These are phyloP conservation scores for Echeneis naucrates DNA, from an alignment of 2,797 vertebrate species.

Conservation along the genomic window DNA sequence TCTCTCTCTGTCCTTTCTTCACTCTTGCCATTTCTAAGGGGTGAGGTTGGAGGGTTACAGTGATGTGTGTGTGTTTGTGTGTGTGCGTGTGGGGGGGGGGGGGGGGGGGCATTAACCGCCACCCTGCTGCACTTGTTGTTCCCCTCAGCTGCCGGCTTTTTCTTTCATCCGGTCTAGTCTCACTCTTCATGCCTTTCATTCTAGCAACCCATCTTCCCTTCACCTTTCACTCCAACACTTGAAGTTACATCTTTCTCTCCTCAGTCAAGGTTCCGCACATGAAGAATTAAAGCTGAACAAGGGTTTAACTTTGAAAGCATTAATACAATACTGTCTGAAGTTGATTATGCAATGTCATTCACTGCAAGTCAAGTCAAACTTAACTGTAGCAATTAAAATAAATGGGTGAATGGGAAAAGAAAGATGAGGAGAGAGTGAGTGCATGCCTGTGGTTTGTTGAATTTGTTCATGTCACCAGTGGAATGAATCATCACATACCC, in stretches of 20 bases:
- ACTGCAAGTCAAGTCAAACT: slow-evolving; percentile 46
- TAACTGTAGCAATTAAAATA: slow-evolving; percentile 32
- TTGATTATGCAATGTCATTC: slow-evolving; percentile 50
- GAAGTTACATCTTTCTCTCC: slow-evolving; percentile 51
- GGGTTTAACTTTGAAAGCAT: slow-evolving; percentile 30
- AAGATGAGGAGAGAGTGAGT: slow-evolving; percentile 14
- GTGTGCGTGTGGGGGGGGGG: slow-evolving; percentile 23
- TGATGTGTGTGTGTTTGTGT: slow-evolving; percentile 24
- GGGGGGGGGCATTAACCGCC: slow-evolving; percentile 76
- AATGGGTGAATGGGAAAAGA: slow-evolving; percentile 20
- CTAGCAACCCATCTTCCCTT: slow-evolving; percentile 59
- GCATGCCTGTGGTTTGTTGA: background rate
- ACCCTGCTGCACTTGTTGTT: slow-evolving; percentile 78
- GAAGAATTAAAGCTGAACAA: slow-evolving; percentile 39
- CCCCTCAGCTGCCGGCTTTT: slow-evolving; percentile 76
- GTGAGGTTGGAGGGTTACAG: slow-evolving; percentile 66
- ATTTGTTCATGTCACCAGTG: slow-evolving; percentile 32
- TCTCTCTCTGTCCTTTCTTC: slow-evolving; percentile 62
- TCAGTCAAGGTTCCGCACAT: slow-evolving; percentile 41
- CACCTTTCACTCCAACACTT: slow-evolving; percentile 45
- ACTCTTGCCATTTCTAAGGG: slow-evolving; percentile 62
- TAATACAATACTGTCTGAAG: slow-evolving; percentile 30
- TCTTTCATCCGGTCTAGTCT: slow-evolving; percentile 71
- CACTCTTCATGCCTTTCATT: slow-evolving; percentile 60
- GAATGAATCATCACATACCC: slow-evolving; percentile 61